Percentiles rank a stretch among this genome's conserved stretches.
Conservation (phyloP, 2,113 vertebrate species). For the Irena cyanogastra region DNA sequence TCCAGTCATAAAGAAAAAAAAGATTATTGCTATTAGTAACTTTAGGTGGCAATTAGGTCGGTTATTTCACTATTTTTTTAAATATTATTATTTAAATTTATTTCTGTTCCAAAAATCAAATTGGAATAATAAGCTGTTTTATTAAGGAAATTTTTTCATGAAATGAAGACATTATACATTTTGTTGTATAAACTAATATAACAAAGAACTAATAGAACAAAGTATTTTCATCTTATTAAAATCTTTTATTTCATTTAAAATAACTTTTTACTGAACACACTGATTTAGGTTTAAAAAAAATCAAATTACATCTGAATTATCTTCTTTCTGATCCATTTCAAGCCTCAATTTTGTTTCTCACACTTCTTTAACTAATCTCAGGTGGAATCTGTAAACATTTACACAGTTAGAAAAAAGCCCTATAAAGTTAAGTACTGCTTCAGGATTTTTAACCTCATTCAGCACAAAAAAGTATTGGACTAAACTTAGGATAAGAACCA, state of each 20-base stretch:
- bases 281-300: background rate
- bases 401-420: background rate
- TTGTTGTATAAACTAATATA: background rate
- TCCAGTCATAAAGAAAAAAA: background rate
- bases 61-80: background rate
- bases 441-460: background rate
- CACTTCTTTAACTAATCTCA: background rate
- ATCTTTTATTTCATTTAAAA: background rate
- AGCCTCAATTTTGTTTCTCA: background rate
- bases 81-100: background rate
- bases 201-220: background rate
- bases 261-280: accelerated
- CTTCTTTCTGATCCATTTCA: background rate
- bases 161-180: background rate
- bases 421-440: background rate
- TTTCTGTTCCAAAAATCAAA: background rate
- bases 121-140: accelerated
- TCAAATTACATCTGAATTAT: accelerated
- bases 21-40: background rate
- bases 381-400: background rate
- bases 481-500: background rate
- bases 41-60: background rate
- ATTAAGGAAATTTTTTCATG: background rate
- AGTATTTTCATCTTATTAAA: background rate
- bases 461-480: background rate